A percentile compares a stretch with the other conserved stretches of the same genome.
phyloP scores from a whole-genome alignment of 2,888 invertebrate species.

The Neoascia interrupta region DNA sequence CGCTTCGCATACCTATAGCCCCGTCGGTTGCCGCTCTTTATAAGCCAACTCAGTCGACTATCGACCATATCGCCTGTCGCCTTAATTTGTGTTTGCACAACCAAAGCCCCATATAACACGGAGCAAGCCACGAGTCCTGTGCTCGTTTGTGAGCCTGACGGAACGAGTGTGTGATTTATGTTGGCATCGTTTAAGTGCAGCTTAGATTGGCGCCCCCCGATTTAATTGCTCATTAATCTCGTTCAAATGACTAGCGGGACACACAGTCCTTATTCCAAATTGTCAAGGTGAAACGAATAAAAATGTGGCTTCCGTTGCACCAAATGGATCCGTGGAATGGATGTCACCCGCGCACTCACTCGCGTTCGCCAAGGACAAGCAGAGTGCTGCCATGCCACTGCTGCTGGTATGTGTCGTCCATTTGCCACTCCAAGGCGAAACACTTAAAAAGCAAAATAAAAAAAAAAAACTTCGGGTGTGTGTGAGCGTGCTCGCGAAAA shows the following conservation, averaged over 20 bases:
- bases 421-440: constrained; percentile 54
- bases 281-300: constrained; percentile 60
- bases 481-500: not conserved
- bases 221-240: constrained; percentile 70
- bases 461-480: constrained; percentile 37
- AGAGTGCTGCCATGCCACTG: too few relatives aligned
- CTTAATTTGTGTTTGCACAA: constrained; percentile 69
- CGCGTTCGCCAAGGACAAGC: constrained; percentile 40
- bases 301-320: constrained; percentile 32
- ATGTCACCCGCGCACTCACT: constrained; percentile 3
- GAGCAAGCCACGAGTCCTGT: not conserved
- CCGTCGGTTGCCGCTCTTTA: not conserved
- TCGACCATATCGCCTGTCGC: constrained; percentile 56
- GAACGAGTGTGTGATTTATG: constrained; percentile 65
- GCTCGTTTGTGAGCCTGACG: constrained; percentile 5
- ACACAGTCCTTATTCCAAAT: constrained; percentile 31
- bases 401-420: constrained; percentile 57
- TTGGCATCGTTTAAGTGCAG: constrained; percentile 63
- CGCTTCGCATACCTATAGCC: too few relatives aligned
- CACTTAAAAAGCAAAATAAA: too few relatives aligned
- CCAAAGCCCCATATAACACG: constrained; percentile 21
- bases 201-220: constrained; percentile 57
- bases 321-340: constrained; percentile 10
- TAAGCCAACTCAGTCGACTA: constrained; percentile 12
- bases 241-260: constrained; percentile 66